A percentile compares a stretch with the other conserved stretches of the same genome.
Conservation (phyloP, 2,888 invertebrate genomes). For the Hypselothyrea guttata region DNA sequence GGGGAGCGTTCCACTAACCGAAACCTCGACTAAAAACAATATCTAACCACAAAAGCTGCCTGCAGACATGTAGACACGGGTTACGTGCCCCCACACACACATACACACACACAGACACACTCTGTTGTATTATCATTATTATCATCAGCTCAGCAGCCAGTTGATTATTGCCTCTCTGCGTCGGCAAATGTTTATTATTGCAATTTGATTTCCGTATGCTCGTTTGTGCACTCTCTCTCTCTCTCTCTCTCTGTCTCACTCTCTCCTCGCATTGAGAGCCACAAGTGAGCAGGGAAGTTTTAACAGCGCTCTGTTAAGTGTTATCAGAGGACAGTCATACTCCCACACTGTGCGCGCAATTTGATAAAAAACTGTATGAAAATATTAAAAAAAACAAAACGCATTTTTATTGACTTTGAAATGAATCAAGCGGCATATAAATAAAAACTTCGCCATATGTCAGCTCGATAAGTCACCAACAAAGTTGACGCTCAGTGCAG, state of each 20-base stretch:
- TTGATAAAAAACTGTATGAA: no score
- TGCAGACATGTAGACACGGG: slow-evolving; percentile 23
- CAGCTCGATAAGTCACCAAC: no score
- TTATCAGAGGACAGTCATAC: no score
- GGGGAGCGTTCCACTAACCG: slow-evolving; percentile 73
- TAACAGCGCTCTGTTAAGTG: slow-evolving; percentile 59
- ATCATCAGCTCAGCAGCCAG: slow-evolving; percentile 45
- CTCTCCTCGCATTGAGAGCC: slow-evolving; percentile 27
- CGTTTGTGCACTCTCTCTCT: slow-evolving; percentile 38
- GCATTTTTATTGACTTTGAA: no score
- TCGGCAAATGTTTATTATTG: slow-evolving; percentile 62
- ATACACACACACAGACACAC: slow-evolving; percentile 19
- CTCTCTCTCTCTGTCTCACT: slow-evolving; percentile 7
- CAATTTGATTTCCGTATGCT: slow-evolving; percentile 71
- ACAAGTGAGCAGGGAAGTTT: slow-evolving; percentile 47
- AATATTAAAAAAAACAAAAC: no score
- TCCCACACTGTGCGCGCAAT: no score
- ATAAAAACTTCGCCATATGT: no score
- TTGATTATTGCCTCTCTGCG: slow-evolving; percentile 39
- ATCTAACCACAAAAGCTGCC: slow-evolving; percentile 53
- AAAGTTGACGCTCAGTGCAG: no score
- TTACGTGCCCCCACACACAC: slow-evolving; percentile 19
- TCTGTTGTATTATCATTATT: slow-evolving; percentile 44
- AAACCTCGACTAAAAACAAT: slow-evolving; percentile 59
- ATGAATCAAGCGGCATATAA: no score